These are phyloP conservation scores for Gymnoscelis rufifasciata DNA, from an alignment of 2,888 invertebrate genomes.

Conservation along the genomic window DNA sequence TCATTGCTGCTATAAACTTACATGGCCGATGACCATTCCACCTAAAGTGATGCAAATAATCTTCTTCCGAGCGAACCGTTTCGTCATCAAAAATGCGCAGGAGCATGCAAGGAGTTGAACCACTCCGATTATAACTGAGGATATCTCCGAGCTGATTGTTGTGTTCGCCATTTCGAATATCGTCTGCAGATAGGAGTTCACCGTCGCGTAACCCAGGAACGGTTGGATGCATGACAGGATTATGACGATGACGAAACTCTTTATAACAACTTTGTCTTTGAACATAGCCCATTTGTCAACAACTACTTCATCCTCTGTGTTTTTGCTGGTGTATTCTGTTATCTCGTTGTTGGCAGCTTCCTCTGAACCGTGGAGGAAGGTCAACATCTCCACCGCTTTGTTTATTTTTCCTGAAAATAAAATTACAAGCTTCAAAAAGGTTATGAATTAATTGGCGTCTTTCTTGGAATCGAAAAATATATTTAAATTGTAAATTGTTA, in stretches of 20 bases:
- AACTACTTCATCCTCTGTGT: neutral
- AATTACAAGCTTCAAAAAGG: neutral
- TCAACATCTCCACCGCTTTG: slow-evolving; percentile 29
- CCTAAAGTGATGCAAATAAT: slow-evolving; percentile 32
- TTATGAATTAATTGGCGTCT: neutral
- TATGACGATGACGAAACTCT: slow-evolving; percentile 32
- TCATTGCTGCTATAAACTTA: neutral
- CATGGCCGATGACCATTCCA: slow-evolving; percentile 37
- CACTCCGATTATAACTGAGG: slow-evolving; percentile 41
- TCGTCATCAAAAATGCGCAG: slow-evolving; percentile 32
- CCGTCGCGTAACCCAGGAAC: slow-evolving; percentile 38
- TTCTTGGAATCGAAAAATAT: too few species aligned
- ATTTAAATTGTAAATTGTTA: too few species aligned
- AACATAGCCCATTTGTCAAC: slow-evolving; percentile 20
- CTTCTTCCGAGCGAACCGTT: slow-evolving; percentile 39
- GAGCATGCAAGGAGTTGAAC: slow-evolving; percentile 40
- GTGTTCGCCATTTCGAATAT: slow-evolving; percentile 43
- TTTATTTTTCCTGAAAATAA: slow-evolving; percentile 13
- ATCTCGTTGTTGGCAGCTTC: slow-evolving; percentile 30
- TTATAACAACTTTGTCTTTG: slow-evolving; percentile 34
- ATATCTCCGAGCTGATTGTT: slow-evolving; percentile 37
- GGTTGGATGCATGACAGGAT: slow-evolving; percentile 29
- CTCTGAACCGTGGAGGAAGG: slow-evolving; percentile 31
- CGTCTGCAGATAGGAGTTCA: slow-evolving; percentile 42
- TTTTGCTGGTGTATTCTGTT: slow-evolving; percentile 26